These are phyloP conservation scores for Dermolepida albohirtum DNA, from an alignment of 2,888 invertebrate species.

Conservation along the genomic window DNA sequence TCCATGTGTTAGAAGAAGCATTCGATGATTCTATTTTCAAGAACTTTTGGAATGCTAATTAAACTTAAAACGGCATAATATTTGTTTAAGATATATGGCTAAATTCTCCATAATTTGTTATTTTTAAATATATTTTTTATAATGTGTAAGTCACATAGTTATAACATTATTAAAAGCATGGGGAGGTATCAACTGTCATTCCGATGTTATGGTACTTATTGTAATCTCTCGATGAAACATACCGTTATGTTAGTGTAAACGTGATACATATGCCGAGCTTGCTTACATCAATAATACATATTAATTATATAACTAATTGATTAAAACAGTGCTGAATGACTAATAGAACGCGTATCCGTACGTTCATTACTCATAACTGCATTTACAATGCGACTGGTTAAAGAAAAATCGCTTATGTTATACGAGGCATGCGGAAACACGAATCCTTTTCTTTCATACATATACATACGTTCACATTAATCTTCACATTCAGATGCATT, in stretches of 20 bases:
- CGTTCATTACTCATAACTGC: conserved; percentile 1
- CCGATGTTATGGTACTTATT: conserved; percentile 10
- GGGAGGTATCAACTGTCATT: not conserved
- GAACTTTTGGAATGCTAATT: no score
- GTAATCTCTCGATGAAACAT: conserved; percentile 12
- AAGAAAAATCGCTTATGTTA: conserved; percentile 4
- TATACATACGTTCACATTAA: conserved; percentile 12
- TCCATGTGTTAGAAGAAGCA: no score
- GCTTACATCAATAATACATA: conserved; percentile 16
- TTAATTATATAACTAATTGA: conserved; percentile 28
- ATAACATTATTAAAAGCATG: conserved; percentile 11
- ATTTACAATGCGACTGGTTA: not conserved
- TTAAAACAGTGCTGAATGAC: conserved; percentile 13
- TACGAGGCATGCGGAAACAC: conserved; percentile 27
- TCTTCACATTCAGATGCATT: conserved; percentile 19
- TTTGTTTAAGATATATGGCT: no score
- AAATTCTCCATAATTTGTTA: no score
- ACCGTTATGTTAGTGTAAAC: conserved; percentile 6
- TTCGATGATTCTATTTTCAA: no score
- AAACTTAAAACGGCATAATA: no score
- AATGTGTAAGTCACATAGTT: conserved; percentile 21
- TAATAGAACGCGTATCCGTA: conserved; percentile 9
- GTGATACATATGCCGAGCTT: not conserved
- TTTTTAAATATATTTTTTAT: not conserved
- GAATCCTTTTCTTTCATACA: conserved; percentile 12